These are phyloP conservation scores for Rhizoglyphus robini DNA, from an alignment of 1,140 invertebrate species.

Conservation along the genomic window DNA sequence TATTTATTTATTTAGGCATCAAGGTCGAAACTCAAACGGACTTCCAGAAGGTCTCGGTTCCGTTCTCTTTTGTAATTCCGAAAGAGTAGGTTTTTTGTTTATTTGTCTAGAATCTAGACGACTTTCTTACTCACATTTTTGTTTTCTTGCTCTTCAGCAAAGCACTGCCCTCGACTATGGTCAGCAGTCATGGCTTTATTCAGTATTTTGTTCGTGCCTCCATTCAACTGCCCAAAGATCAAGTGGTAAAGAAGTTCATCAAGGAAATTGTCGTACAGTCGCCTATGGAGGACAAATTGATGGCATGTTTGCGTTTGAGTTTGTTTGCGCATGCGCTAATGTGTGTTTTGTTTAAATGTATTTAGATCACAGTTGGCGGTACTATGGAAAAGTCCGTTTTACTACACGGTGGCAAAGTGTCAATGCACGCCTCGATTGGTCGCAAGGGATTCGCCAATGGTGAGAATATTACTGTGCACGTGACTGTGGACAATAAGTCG, in stretches of 20 bases:
- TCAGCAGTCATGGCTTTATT: slow-evolving; percentile 14
- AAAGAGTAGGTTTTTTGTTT: slow-evolving; percentile 7
- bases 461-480: neutral
- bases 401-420: neutral
- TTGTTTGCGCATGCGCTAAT: too few species aligned
- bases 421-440: slow-evolving; percentile 1
- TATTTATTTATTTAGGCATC: too few species aligned
- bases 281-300: slow-evolving; percentile 3
- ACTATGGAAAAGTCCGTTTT: neutral
- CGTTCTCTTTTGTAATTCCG: slow-evolving; percentile 5
- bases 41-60: neutral
- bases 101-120: too few species aligned
- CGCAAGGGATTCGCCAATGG: slow-evolving; percentile 5
- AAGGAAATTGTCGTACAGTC: slow-evolving; percentile 6
- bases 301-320: neutral
- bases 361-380: neutral
- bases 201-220: neutral
- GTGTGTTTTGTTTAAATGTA: too few species aligned
- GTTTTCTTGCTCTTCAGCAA: neutral
- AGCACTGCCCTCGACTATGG: neutral
- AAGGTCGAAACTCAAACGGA: neutral
- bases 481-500: neutral
- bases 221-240: neutral
- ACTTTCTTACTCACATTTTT: neutral
- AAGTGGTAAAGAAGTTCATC: neutral